Evolutionary conservation across 2,888 invertebrate species (phyloP).

Genomic region (Quadroppia sp.): DNA sequence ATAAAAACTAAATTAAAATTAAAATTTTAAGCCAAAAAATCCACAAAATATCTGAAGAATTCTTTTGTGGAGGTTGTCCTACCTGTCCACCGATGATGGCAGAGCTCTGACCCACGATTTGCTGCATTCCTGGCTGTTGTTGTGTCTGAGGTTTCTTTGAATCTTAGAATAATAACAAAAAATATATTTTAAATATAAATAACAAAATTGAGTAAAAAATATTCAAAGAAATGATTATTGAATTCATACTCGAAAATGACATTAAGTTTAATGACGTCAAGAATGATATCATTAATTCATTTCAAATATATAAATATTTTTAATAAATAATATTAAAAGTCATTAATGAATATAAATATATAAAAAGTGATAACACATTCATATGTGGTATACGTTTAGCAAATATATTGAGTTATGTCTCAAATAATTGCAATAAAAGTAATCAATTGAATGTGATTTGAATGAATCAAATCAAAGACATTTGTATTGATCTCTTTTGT

Average conservation of each 20-base stretch:
- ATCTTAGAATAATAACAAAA: slow-evolving; percentile 43
- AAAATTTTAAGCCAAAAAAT: background rate
- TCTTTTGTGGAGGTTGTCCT: no score
- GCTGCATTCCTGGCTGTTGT: slow-evolving; percentile 42
- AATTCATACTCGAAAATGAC: no score
- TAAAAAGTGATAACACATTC: no score
- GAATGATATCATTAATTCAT: no score
- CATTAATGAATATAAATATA: no score
- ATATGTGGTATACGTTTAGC: no score
- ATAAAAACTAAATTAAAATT: no score
- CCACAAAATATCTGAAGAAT: background rate
- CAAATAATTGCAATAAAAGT: no score
- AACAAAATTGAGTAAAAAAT: background rate
- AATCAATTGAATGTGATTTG: background rate
- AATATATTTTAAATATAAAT: background rate
- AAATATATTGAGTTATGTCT: no score
- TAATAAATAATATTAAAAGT: no score
- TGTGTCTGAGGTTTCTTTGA: slow-evolving; percentile 45
- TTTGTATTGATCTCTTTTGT: slow-evolving; percentile 16
- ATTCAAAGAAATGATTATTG: background rate
- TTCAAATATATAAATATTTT: no score
- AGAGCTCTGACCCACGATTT: slow-evolving; percentile 34
- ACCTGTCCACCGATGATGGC: slow-evolving; percentile 42
- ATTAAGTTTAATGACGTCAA: no score
- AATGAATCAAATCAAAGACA: slow-evolving; percentile 9